phyloP scores from a whole-genome alignment of 2,113 vertebrate species.

The Diadophis punctatus region DNA sequence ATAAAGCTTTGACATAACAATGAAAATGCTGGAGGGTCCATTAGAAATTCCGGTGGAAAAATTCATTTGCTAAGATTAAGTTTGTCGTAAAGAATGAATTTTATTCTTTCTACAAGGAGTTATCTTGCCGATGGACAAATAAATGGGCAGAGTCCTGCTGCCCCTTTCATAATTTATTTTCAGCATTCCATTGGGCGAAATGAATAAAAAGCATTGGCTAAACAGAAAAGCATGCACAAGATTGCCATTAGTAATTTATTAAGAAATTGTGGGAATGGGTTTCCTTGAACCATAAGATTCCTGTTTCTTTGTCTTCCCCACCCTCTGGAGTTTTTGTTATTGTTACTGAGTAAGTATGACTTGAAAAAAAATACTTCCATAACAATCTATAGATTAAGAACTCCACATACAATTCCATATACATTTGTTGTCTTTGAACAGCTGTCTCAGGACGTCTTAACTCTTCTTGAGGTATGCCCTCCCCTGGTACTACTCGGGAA shows the following conservation, averaged over 20 bases:
- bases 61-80: not conserved
- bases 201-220: not conserved
- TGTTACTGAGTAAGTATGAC: not conserved
- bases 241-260: not conserved
- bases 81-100: not conserved
- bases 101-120: not conserved
- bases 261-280: not conserved
- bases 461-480: not conserved
- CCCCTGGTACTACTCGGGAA: not conserved
- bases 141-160: not conserved
- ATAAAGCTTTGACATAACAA: not conserved
- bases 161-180: no score
- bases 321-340: not conserved
- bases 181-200: no score
- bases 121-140: not conserved
- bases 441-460: not conserved
- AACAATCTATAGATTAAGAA: not conserved
- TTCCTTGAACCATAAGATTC: not conserved
- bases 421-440: not conserved
- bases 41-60: not conserved
- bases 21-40: not conserved
- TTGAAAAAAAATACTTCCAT: not conserved
- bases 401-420: not conserved
- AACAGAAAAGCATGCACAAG: not conserved
- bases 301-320: not conserved